Evolutionary conservation across 2,113 vertebrate genomes (phyloP).

Genomic region (Apaloderma vittatum): DNA sequence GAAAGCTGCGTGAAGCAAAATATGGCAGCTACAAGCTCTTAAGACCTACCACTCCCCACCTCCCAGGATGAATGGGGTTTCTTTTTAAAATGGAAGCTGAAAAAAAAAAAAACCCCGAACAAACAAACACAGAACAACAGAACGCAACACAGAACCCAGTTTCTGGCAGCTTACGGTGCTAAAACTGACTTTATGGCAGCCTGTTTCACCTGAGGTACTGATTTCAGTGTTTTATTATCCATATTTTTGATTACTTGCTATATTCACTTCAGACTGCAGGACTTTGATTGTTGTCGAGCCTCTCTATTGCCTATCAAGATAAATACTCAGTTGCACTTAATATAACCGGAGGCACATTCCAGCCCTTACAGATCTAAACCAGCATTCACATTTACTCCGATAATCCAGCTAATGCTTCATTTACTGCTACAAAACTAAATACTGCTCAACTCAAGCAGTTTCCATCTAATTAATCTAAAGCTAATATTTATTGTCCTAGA

Average conservation of each 20-base stretch:
- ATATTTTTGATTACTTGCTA: conserved; percentile 12
- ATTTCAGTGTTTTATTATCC: conserved; percentile 58
- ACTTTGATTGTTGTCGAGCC: neutral
- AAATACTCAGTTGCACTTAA: conserved; percentile 5
- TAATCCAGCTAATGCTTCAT: conserved; percentile 22
- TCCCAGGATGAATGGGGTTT: neutral
- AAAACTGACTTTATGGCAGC: conserved; percentile 70
- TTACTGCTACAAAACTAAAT: neutral
- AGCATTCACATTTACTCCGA: neutral
- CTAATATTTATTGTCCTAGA: neutral
- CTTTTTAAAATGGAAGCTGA: conserved; percentile 30
- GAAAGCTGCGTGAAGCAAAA: conserved; percentile 27
- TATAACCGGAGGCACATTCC: neutral
- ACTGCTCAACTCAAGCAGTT: conserved; percentile 2
- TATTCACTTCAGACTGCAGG: neutral
- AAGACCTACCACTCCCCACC: conserved; percentile 17
- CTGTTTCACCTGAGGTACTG: conserved; percentile 40
- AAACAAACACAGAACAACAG: no score
- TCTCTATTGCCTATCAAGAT: neutral
- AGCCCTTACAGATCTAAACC: neutral
- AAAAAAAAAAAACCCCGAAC: neutral
- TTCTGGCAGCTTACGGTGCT: conserved; percentile 54
- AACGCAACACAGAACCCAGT: neutral
- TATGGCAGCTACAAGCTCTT: neutral
- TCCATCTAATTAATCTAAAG: conserved; percentile 39